Evolutionary conservation across 1,140 invertebrate genomes (phyloP).

Genomic region (Brachionus rubens): DNA sequence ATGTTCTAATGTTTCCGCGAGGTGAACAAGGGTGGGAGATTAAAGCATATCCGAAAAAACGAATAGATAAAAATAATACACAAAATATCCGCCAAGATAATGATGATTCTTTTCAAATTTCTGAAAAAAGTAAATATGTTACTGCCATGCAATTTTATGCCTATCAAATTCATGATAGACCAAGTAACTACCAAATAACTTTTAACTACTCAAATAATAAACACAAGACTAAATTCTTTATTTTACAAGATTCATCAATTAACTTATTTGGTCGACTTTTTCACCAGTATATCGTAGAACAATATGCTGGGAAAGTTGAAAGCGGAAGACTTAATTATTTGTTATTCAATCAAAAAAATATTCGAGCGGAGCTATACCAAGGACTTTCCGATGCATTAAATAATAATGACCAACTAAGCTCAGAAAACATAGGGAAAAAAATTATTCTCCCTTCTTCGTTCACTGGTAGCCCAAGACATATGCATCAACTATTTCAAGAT

Average conservation of each 20-base stretch:
- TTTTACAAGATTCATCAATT: neutral
- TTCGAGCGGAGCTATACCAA: too few species aligned
- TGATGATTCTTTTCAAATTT: too few species aligned
- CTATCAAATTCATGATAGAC: neutral
- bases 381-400: too few species aligned
- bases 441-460: too few species aligned
- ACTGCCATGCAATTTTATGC: neutral
- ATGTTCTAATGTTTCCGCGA: slow-evolving; percentile 1
- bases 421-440: too few species aligned
- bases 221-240: neutral
- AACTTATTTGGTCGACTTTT: neutral
- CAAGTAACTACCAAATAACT: neutral
- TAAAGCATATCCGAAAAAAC: neutral
- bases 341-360: too few species aligned
- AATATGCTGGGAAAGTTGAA: slow-evolving; percentile 50
- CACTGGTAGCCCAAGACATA: too few species aligned
- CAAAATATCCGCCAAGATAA: neutral
- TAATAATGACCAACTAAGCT: too few species aligned
- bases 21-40: slow-evolving; percentile 17
- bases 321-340: too few species aligned
- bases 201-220: neutral
- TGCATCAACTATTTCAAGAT: too few species aligned
- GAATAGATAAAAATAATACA: neutral
- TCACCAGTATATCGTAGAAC: slow-evolving; percentile 4
- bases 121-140: neutral